Base-by-base conservation (phyloP, 2,797 vertebrate species). In the Halcyon badia region DNA sequence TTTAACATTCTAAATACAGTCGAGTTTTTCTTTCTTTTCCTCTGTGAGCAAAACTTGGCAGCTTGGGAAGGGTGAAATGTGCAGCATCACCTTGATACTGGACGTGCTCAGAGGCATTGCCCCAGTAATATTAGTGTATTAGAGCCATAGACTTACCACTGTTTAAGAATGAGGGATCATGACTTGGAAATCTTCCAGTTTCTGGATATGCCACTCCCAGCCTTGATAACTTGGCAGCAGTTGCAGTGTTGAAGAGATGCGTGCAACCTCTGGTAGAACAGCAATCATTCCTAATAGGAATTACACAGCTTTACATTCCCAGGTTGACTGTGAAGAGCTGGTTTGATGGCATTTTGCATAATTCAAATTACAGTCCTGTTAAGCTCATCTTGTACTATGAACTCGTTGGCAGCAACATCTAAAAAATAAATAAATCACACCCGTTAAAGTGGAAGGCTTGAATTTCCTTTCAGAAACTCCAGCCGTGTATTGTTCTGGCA, bases 121-220 rank as follows among this genome's bases (percentile, higher is more conserved):
- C 49, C 30, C 69, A 13, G 31, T 19, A 31, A 20, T 33, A 31
- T 56, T 48, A 19, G 48, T 6, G 0, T 60, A 30, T 58, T 35
- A 71, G 12, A 84, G 58, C 58, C 10, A 10, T 22, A 31, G 71
- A n/a, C 33, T 87, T 39, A 20, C 11, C 42, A 14, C 25, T 80
- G 72, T 33, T 86, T 41, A 31, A 44, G 41, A 88, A 72, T 16
- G 60, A 83, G 51, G 19, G 68, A 72, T 83, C 72, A 54, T 14
- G 48, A 52, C 68, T 73, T 86, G 91, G 94, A 90, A 92, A 66
- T 73, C 80, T 92, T 85, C 89, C 91, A 69, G 33, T 26, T 94
- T 72, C 41, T 83, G 48, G n/a, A 9, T 71, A 19, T 42, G 39
- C 72, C 80, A 37, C 80, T 95, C 83, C 91, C 83, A 76, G 68